A percentile compares a stretch with the other conserved stretches of the same genome.
These are phyloP conservation scores for Leucophenga maculata DNA, from an alignment of 2,888 invertebrate genomes.

Conservation along the genomic window DNA sequence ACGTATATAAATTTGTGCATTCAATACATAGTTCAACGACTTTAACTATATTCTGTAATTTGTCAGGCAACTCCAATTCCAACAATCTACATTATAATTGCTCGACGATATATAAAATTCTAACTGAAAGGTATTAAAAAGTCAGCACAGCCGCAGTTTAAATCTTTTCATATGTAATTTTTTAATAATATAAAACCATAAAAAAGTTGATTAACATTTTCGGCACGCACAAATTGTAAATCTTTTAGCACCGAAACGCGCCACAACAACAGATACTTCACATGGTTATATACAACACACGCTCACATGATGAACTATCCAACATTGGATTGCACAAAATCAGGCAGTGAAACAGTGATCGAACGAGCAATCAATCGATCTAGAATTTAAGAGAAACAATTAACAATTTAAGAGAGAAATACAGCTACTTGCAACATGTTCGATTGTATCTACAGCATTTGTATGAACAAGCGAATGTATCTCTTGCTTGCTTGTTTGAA, in stretches of 20 bases:
- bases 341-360: background rate
- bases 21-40: too few species aligned
- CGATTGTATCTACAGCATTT: background rate
- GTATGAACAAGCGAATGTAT: too few species aligned
- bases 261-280: background rate
- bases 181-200: slow-evolving; percentile 44
- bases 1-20: too few species aligned
- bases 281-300: slow-evolving; percentile 49
- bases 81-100: too few species aligned
- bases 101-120: too few species aligned
- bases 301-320: slow-evolving; percentile 34
- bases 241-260: slow-evolving; percentile 51
- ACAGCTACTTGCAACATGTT: background rate
- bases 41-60: too few species aligned
- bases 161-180: too few species aligned
- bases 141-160: too few species aligned
- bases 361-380: background rate
- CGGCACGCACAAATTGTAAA: slow-evolving; percentile 62
- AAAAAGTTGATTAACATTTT: slow-evolving; percentile 60
- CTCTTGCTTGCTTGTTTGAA: too few species aligned
- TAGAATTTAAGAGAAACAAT: background rate
- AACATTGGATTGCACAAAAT: background rate
- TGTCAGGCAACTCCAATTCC: too few species aligned
- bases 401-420: background rate
- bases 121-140: too few species aligned